Evolutionary conservation across 2,797 vertebrate species (phyloP), one percentile per base, ranked within the genome.

Genomic region (Sternotherus odoratus): DNA sequence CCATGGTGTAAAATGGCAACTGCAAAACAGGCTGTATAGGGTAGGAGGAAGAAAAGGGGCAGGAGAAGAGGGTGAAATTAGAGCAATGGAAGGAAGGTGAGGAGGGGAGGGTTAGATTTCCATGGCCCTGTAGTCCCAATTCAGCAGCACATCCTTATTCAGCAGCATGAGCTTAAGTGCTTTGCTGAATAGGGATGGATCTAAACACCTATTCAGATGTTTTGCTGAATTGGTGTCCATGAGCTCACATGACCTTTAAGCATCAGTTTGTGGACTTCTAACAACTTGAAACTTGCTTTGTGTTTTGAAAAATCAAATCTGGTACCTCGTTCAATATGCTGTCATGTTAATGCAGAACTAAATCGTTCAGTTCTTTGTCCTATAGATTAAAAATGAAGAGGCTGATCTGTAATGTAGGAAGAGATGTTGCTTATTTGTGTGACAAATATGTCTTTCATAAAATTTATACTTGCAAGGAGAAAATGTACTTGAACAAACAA

Each of bases 361-460:
- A 84, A 88, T 79, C 57, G 87, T 77, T 84, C 66, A 94, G 88
- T 92, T 79, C 63, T 66, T 36, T 66, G 63, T 66, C n/a, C 87
- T 82, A 88, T 12, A 91, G 81, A 80, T 92, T 93, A 93, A 39
- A 94, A 92, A 92, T 51, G 4, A 91, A 95, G 87, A 43, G 2
- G 2, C 8, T 88, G 77, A 43, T 83, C 30, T 86, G 50, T 81
- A 53, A 88, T 36, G 79, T 33, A 87, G 26, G 39, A 79, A 89
- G 88, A 87, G 86, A 72, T 51, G 30, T 6, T 72, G n/a, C 19
- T 26, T 89, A 49, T 94, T 90, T 94, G n/a, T 83, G 15, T 77
- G 28, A 80, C 92, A 95, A 93, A 81, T 6, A 4, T 24, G 36
- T 77, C 60, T 77, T 36, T 57, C 49, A 43, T 53, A 89, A 50